These are phyloP conservation scores for Drosophila hawaiiensis DNA, from an alignment of 2,888 invertebrate genomes.

Conservation along the genomic window DNA sequence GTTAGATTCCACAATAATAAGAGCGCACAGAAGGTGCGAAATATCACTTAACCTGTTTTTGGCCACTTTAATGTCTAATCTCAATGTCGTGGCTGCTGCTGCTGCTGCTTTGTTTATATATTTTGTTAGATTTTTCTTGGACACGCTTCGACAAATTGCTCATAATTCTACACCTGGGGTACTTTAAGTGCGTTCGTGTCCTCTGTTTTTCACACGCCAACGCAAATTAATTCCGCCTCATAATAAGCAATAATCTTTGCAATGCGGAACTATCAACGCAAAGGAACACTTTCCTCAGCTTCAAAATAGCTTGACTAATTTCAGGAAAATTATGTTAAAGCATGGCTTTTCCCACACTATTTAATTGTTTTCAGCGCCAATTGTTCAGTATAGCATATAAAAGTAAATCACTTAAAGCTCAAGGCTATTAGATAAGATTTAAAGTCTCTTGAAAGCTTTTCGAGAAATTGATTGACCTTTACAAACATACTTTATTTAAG, in stretches of 20 bases:
- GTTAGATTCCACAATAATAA: slow-evolving; percentile 45
- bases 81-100: slow-evolving; percentile 37
- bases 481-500: background rate
- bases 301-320: slow-evolving; percentile 41
- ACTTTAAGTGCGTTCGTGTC: slow-evolving; percentile 56
- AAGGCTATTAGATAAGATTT: background rate
- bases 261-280: slow-evolving; percentile 50
- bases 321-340: slow-evolving; percentile 32
- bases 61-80: slow-evolving; percentile 23
- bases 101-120: slow-evolving; percentile 2
- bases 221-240: slow-evolving; percentile 47
- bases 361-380: background rate
- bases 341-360: slow-evolving; percentile 35
- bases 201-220: slow-evolving; percentile 57
- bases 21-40: slow-evolving; percentile 49
- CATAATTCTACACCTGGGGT: slow-evolving; percentile 47
- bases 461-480: background rate
- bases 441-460: background rate
- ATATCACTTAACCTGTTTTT: slow-evolving; percentile 34
- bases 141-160: slow-evolving; percentile 55
- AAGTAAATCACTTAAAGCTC: background rate
- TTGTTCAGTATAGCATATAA: background rate
- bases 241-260: slow-evolving; percentile 55
- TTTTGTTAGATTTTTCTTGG: slow-evolving; percentile 15
- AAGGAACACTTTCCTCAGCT: slow-evolving; percentile 19